phyloP scores from a whole-genome alignment of 2,888 invertebrate genomes.

The Orchesella flavescens region DNA sequence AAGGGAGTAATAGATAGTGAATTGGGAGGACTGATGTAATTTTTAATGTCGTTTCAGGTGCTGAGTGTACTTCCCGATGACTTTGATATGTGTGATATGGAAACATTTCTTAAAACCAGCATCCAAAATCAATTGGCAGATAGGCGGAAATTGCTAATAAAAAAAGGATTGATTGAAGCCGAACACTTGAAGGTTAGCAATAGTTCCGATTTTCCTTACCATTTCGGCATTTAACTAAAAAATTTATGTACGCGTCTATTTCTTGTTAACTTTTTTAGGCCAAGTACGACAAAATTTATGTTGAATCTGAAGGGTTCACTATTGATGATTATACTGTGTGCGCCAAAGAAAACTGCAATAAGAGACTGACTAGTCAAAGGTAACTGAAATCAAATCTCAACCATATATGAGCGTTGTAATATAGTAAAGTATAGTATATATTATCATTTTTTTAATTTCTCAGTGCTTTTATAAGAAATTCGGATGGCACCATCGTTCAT shows the following conservation, averaged over 20 bases:
- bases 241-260: too few species aligned
- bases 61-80: slow-evolving; percentile 86
- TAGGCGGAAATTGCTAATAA: slow-evolving; percentile 83
- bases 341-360: slow-evolving; percentile 85
- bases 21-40: too few species aligned
- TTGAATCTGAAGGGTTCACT: slow-evolving; percentile 87
- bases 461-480: slow-evolving; percentile 93
- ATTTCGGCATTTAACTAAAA: neutral
- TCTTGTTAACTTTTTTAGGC: slow-evolving; percentile 76
- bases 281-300: slow-evolving; percentile 85
- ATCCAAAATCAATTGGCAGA: slow-evolving; percentile 83
- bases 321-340: slow-evolving; percentile 92
- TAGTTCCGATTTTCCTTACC: too few species aligned
- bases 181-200: slow-evolving; percentile 84
- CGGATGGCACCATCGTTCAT: slow-evolving; percentile 93
- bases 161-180: slow-evolving; percentile 87
- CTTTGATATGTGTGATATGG: slow-evolving; percentile 84
- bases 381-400: too few species aligned
- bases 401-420: too few species aligned
- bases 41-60: too few species aligned
- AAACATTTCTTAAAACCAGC: slow-evolving; percentile 86
- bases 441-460: slow-evolving; percentile 36
- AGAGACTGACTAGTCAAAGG: slow-evolving; percentile 93
- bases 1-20: too few species aligned
- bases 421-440: too few species aligned